phyloP scores from a whole-genome alignment of 2,888 invertebrate species.

The Eristalis tenax region DNA sequence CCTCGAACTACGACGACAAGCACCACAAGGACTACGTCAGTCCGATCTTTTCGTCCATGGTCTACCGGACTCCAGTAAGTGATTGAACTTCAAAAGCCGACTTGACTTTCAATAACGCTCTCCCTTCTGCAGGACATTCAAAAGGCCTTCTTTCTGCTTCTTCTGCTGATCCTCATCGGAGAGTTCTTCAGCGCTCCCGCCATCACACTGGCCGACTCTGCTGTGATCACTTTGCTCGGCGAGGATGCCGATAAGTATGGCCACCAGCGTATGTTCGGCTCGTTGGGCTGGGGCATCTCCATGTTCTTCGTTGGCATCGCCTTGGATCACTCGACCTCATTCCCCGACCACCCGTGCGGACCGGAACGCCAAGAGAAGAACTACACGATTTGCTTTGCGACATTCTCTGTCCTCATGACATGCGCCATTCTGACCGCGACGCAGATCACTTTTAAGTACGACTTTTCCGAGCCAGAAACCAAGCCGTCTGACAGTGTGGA shows the following conservation, averaged over 20 bases:
- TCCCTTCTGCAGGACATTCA: slow-evolving; percentile 87
- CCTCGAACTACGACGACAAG: slow-evolving; percentile 87
- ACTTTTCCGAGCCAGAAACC: slow-evolving; percentile 81
- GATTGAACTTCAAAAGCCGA: background rate
- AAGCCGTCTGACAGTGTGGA: slow-evolving; percentile 77
- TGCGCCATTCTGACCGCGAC: slow-evolving; percentile 96
- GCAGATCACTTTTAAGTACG: slow-evolving; percentile 87
- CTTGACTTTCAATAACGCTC: background rate
- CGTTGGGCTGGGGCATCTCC: slow-evolving; percentile 98
- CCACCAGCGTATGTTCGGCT: slow-evolving; percentile 98
- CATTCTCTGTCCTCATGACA: slow-evolving; percentile 97
- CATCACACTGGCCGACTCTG: slow-evolving; percentile 95
- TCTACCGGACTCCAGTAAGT: slow-evolving; percentile 87
- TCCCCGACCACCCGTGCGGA: slow-evolving; percentile 95
- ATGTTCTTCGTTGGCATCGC: slow-evolving; percentile 98
- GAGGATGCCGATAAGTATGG: slow-evolving; percentile 96
- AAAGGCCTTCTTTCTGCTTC: slow-evolving; percentile 96
- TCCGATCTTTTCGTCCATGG: slow-evolving; percentile 95
- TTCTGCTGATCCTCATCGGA: slow-evolving; percentile 95
- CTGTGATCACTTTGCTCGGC: slow-evolving; percentile 93
- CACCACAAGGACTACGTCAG: slow-evolving; percentile 90
- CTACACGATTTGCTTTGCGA: slow-evolving; percentile 99
- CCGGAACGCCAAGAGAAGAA: slow-evolving; percentile 96
- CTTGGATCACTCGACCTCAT: slow-evolving; percentile 97
- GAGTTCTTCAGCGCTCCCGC: slow-evolving; percentile 99